A percentile compares a stretch with the other conserved stretches of the same genome.
Conservation (phyloP, 2,797 vertebrate species). For the Notamacropus eugenii region DNA sequence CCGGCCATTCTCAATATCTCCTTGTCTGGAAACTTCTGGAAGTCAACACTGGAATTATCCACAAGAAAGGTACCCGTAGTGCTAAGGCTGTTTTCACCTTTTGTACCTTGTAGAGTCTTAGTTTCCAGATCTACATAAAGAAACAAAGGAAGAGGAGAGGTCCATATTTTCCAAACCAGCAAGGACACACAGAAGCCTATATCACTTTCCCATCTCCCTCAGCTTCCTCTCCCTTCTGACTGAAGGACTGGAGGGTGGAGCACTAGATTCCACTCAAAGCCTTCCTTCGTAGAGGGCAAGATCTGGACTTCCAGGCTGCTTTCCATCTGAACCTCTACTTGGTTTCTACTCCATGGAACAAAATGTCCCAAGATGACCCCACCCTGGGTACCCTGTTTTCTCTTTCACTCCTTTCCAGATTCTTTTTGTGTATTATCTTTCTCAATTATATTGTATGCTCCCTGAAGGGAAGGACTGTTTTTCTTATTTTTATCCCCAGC, state of each 20-base stretch:
- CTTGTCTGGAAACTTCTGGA: slow-evolving; percentile 95
- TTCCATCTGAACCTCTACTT: background rate
- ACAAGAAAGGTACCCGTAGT: slow-evolving; percentile 89
- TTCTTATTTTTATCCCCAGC: background rate
- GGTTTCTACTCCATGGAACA: background rate
- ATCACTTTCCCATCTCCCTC: background rate
- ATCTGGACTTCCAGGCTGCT: background rate
- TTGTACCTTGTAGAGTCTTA: slow-evolving; percentile 93
- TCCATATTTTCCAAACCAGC: slow-evolving; percentile 27
- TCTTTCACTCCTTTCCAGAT: background rate
- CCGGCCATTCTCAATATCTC: slow-evolving; percentile 93
- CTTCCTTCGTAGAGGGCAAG: background rate
- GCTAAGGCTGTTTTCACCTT: slow-evolving; percentile 89
- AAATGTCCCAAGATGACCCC: background rate
- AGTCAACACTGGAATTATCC: slow-evolving; percentile 95
- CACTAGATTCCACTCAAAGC: background rate
- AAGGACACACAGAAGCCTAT: background rate
- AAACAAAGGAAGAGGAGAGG: slow-evolving; percentile 70
- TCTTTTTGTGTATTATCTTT: background rate
- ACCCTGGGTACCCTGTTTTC: background rate
- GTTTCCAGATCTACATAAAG: slow-evolving; percentile 92
- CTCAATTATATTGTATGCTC: background rate
- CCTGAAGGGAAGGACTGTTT: background rate
- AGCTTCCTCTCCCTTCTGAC: background rate
- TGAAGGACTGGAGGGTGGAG: background rate